These are phyloP conservation scores for Sturmia bella DNA, from an alignment of 2,888 invertebrate species.

Conservation along the genomic window DNA sequence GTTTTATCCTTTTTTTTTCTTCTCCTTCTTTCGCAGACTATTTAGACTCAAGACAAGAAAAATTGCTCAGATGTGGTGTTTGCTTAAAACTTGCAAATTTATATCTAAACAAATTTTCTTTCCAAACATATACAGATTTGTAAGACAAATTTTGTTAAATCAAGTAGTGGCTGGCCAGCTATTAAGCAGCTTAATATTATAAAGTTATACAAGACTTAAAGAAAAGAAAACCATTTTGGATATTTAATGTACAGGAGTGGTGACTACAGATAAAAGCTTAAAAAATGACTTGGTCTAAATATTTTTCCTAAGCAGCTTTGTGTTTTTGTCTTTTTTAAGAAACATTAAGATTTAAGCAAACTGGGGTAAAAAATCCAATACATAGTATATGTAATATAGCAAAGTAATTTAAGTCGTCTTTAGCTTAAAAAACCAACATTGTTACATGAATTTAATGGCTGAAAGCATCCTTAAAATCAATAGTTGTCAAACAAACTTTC, in stretches of 20 bases:
- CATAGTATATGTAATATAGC: no score
- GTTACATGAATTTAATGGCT: no score
- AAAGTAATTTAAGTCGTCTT: no score
- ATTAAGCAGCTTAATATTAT: slow-evolving; percentile 18
- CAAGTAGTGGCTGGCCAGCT: neutral
- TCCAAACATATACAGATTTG: neutral
- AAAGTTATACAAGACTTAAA: slow-evolving; percentile 22
- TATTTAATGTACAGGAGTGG: slow-evolving; percentile 18
- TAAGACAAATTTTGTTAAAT: neutral
- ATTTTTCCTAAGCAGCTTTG: neutral
- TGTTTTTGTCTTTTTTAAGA: no score
- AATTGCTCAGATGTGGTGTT: slow-evolving; percentile 31
- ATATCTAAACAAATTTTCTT: slow-evolving; percentile 34
- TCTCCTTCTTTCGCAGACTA: slow-evolving; percentile 14
- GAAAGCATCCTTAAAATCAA: no score
- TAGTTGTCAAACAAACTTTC: no score
- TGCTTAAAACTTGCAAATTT: slow-evolving; percentile 40
- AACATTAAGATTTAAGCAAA: no score
- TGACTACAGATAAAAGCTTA: slow-evolving; percentile 1
- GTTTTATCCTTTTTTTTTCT: slow-evolving; percentile 5
- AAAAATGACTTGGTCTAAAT: neutral
- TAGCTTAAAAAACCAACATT: no score
- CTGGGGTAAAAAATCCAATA: no score
- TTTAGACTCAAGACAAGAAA: neutral
- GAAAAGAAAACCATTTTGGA: neutral